These are phyloP conservation scores for Semicossyphus pulcher DNA, from an alignment of 2,113 vertebrate genomes.

Conservation along the genomic window DNA sequence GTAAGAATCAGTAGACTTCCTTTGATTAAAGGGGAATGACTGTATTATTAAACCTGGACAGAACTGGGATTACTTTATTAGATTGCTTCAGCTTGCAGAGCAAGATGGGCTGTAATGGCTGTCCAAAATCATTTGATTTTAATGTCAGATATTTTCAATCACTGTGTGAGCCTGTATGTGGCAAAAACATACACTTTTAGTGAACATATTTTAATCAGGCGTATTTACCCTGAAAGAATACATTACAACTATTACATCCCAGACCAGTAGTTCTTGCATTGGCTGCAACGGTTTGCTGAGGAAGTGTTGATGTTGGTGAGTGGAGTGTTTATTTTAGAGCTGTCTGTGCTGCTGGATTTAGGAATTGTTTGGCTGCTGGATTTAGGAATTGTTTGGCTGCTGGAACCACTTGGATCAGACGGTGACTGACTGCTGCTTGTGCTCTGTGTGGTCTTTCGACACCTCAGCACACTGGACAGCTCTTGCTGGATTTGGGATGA, in stretches of 20 bases:
- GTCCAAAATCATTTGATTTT: too few species aligned
- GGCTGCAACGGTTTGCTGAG: constrained; percentile 77
- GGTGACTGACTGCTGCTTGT: constrained; percentile 23
- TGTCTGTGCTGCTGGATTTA: constrained; percentile 64
- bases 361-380: constrained; percentile 67
- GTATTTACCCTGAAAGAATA: too few species aligned
- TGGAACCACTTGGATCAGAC: constrained; percentile 12
- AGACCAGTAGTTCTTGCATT: constrained; percentile 88
- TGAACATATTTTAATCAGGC: too few species aligned
- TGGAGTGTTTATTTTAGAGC: constrained; percentile 18
- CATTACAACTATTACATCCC: constrained; percentile 17
- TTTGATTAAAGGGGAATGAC: too few species aligned
- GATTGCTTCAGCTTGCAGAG: too few species aligned
- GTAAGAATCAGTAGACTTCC: not conserved
- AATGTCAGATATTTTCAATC: too few species aligned
- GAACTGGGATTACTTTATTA: too few species aligned
- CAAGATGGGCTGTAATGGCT: too few species aligned
- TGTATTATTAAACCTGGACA: too few species aligned
- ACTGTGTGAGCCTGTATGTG: too few species aligned
- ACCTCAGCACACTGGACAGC: constrained; percentile 78
- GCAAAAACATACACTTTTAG: too few species aligned
- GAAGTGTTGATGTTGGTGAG: constrained; percentile 77
- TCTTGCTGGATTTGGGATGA: constrained; percentile 92
- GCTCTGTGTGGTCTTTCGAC: constrained; percentile 45
- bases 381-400: too few species aligned